Base-by-base conservation (phyloP, 2,797 vertebrate genomes). In the Clarias platycephalus region DNA sequence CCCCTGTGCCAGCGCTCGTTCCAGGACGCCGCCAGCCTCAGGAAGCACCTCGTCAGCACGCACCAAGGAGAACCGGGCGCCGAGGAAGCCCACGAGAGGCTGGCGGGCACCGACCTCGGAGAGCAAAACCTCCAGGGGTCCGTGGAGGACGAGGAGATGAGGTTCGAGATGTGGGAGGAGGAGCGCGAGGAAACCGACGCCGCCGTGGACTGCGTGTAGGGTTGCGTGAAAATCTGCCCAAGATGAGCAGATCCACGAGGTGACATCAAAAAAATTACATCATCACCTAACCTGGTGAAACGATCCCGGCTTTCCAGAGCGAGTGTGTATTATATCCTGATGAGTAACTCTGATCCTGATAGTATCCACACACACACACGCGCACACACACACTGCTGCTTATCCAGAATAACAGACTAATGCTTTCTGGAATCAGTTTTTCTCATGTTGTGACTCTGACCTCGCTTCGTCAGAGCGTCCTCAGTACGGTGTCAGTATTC, bases 1-100 rank as follows among this genome's bases (percentile, higher is more conserved):
- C 95, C 94, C 26, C 95, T 94, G 90, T 96, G 95, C 91, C 94
- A 94, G 90, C 94, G 95, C 91, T 93, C 90, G 89, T 96, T 95
- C 90, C 95, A 95, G 66, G 95, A 96, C 87, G 94, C 95, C 0
- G 95, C 94, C 0, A 94, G 94, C 1, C 92, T 96, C 24, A 90
- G 94, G 70, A 96, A 95, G 79, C 95, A 96, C 88, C 92, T 95
- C 78, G 92, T 75, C 58, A 83, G 94, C 81, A 94, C 93, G 0
- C 95, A 95, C 92, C 91, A 88, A 80, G 88, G 87, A 22, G 88
- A 86, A 78, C 83, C 84, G 4, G 87, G 93, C 8, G 93, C 93
- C 26, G 95, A 95, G 81, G 92, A 93, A 0, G 93, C 92, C 4
- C 93, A 93, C 86, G 88, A 94, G 91, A 92, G 86, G 71, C 64